A percentile compares a stretch with the other conserved stretches of the same genome.
phyloP scores from a whole-genome alignment of 2,888 invertebrate genomes.

The Metopia argyrocephala region DNA sequence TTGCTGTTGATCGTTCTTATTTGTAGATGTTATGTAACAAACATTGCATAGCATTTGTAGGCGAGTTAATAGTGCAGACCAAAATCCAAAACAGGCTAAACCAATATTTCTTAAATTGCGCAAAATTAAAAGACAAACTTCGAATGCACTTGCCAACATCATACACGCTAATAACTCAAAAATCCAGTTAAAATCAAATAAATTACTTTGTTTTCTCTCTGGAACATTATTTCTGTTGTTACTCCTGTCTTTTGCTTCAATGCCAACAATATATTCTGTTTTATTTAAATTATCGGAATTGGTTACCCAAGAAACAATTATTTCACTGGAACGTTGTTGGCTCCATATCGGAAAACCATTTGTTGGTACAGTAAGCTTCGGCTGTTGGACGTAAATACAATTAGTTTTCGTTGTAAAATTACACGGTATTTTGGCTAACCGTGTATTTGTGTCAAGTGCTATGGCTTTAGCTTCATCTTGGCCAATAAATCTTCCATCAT shows the following conservation, averaged over 20 bases:
- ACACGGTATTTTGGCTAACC: constrained; percentile 44
- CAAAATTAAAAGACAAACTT: constrained; percentile 36
- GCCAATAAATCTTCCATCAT: constrained; percentile 29
- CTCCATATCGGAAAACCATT: not conserved
- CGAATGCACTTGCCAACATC: constrained; percentile 51
- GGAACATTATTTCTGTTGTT: not conserved
- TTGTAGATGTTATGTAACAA: not conserved
- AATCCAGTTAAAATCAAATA: constrained; percentile 42
- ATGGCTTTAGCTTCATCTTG: constrained; percentile 31
- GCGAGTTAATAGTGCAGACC: constrained; percentile 15
- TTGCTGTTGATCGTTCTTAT: constrained; percentile 16
- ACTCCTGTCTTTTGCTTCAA: not conserved
- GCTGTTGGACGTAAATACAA: constrained; percentile 31
- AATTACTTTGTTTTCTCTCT: constrained; percentile 5
- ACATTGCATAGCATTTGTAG: constrained; percentile 23
- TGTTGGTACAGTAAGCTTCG: not conserved
- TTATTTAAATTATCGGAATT: not conserved
- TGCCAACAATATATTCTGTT: not conserved
- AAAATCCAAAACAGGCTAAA: constrained; percentile 30
- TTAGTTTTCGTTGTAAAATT: constrained; percentile 40
- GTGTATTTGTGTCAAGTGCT: constrained; percentile 3
- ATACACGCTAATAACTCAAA: constrained; percentile 51
- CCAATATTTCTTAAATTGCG: constrained; percentile 41
- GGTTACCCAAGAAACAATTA: constrained; percentile 37
- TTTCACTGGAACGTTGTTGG: constrained; percentile 11